Evolutionary conservation across 2,797 vertebrate species (phyloP).

Genomic region (Sus cebifrons): DNA sequence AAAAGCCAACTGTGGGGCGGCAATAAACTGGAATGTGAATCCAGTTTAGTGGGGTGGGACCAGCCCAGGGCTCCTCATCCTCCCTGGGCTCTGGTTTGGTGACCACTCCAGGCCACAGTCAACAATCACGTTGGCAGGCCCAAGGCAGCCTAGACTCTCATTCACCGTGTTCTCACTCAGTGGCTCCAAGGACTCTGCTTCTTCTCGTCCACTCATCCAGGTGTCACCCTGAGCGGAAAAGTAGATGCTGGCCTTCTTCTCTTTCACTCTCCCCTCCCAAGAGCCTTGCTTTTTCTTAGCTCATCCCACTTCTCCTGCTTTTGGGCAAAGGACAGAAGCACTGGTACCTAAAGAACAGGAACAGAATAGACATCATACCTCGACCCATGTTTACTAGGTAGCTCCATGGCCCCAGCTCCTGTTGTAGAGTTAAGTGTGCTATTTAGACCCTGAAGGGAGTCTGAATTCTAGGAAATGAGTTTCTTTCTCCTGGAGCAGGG

Average conservation of each 20-base stretch:
- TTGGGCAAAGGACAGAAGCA: not conserved
- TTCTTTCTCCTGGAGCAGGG: not conserved
- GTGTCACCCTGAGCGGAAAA: not conserved
- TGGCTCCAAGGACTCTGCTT: not conserved
- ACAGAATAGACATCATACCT: accelerated
- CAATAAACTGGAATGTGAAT: not conserved
- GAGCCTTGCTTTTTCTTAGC: not conserved
- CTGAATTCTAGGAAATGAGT: not conserved
- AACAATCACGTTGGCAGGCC: not conserved
- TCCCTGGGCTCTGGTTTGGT: not conserved
- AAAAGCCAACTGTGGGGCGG: not conserved
- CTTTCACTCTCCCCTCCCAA: not conserved
- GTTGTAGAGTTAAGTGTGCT: not conserved
- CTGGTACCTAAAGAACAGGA: not conserved
- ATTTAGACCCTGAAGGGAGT: not conserved
- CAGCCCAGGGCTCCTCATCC: not conserved
- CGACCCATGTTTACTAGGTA: not conserved
- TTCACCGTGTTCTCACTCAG: not conserved
- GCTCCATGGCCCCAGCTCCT: not conserved
- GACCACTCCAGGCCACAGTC: not conserved
- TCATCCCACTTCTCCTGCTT: not conserved
- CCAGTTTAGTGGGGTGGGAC: too few relatives aligned
- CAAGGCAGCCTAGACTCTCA: not conserved
- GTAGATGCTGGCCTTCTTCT: not conserved
- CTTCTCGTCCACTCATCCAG: not conserved